Conservation (phyloP, 2,113 vertebrate species). For the Pampusana beccarii region DNA sequence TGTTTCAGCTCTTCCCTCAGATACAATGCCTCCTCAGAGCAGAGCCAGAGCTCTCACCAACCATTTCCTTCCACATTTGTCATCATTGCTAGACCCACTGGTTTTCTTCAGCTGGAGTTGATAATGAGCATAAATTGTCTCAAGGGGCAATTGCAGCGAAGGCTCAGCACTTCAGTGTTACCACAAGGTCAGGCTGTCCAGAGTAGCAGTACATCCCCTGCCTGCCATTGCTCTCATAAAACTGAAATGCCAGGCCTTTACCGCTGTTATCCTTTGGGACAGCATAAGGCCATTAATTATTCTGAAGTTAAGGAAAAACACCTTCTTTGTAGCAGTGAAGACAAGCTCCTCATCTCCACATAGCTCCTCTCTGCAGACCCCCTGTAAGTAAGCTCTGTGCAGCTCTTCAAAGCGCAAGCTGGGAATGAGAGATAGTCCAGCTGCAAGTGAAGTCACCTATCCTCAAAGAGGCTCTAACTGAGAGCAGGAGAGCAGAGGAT, state of each 20-base stretch:
- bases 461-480: background rate
- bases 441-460: background rate
- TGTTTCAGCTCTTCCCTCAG: background rate
- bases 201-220: background rate
- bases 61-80: background rate
- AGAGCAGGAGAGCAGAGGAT: background rate
- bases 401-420: background rate
- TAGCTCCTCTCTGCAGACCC: background rate
- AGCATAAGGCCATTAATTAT: background rate
- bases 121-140: background rate
- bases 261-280: background rate
- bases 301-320: background rate
- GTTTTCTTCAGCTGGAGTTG: background rate
- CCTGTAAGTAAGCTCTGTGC: background rate
- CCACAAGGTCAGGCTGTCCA: background rate
- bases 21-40: background rate
- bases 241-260: background rate
- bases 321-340: background rate
- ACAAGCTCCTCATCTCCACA: background rate
- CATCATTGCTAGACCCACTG: background rate
- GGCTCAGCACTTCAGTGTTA: background rate
- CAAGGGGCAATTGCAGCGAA: background rate
- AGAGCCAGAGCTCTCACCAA: background rate
- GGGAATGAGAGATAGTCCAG: fast-evolving
- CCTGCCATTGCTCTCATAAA: background rate